Percentiles rank a stretch among this genome's conserved stretches.
Evolutionary conservation across 2,797 vertebrate genomes (phyloP).

Genomic region (Helarctos malayanus): DNA sequence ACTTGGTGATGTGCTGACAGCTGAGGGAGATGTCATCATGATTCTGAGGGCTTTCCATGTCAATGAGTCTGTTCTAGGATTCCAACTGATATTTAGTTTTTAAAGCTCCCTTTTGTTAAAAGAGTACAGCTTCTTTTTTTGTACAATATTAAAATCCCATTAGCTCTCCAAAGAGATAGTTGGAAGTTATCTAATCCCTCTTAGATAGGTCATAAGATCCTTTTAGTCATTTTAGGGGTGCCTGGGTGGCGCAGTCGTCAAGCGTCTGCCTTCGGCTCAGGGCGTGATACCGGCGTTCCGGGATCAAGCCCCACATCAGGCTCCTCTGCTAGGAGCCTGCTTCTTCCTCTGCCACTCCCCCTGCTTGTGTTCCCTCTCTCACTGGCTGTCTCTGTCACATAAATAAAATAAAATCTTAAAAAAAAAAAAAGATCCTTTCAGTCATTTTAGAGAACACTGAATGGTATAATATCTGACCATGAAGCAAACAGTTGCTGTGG

Average conservation of each 20-base stretch:
- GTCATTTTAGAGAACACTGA: slow-evolving; percentile 19
- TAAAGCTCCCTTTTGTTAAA: slow-evolving; percentile 54
- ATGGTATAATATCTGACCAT: neutral
- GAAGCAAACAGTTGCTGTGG: neutral
- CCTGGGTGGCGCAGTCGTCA: too few relatives aligned
- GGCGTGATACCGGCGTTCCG: too few relatives aligned
- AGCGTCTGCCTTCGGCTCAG: too few relatives aligned
- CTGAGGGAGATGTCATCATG: neutral
- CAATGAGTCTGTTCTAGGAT: neutral
- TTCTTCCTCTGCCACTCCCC: too few relatives aligned
- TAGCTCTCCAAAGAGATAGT: neutral
- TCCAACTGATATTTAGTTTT: slow-evolving; percentile 38
- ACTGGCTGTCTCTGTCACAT: too few relatives aligned
- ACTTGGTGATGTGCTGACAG: slow-evolving; percentile 44
- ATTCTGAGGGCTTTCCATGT: neutral
- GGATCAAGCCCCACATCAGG: too few relatives aligned
- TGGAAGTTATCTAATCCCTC: neutral
- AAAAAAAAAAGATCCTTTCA: neutral
- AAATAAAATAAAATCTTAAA: too few relatives aligned
- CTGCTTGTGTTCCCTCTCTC: too few relatives aligned
- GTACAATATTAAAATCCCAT: neutral
- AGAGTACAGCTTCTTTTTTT: slow-evolving; percentile 38
- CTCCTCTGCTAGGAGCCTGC: too few relatives aligned
- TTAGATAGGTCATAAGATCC: neutral
- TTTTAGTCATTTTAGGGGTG: neutral